A percentile compares a stretch with the other conserved stretches of the same genome.
Evolutionary conservation across 2,888 invertebrate genomes (phyloP).

Genomic region (Amphimallon solstitiale): DNA sequence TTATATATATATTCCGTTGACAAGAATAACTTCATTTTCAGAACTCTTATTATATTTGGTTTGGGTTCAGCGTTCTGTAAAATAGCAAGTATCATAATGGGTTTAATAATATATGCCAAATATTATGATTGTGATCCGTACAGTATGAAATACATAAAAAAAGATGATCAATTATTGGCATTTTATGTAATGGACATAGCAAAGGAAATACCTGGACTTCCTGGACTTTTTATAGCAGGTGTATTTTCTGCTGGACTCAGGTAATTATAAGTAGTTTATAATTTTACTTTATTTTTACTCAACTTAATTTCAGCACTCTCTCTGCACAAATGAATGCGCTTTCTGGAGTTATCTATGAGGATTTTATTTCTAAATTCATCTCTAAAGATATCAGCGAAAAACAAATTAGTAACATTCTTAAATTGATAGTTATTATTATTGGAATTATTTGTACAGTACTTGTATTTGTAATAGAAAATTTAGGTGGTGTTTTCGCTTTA

Average conservation of each 20-base stretch:
- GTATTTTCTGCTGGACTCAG: slow-evolving; percentile 76
- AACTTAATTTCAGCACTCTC: slow-evolving; percentile 32
- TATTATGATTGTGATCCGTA: slow-evolving; percentile 74
- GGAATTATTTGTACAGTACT: slow-evolving; percentile 81
- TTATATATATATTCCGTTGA: background rate
- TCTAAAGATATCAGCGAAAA: slow-evolving; percentile 65
- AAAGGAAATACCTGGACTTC: slow-evolving; percentile 71
- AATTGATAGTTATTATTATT: slow-evolving; percentile 61
- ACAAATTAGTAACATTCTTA: slow-evolving; percentile 69
- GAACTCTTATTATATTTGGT: slow-evolving; percentile 18
- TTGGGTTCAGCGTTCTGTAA: slow-evolving; percentile 27
- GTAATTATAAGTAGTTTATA: slow-evolving; percentile 52
- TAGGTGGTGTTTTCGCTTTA: slow-evolving; percentile 76
- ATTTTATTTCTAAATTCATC: slow-evolving; percentile 68
- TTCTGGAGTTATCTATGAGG: slow-evolving; percentile 70
- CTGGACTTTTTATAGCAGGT: slow-evolving; percentile 78
- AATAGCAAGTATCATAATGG: slow-evolving; percentile 66
- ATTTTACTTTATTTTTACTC: background rate
- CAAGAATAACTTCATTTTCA: background rate
- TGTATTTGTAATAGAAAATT: slow-evolving; percentile 70
- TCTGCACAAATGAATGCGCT: slow-evolving; percentile 64
- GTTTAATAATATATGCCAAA: slow-evolving; percentile 70
- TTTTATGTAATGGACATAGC: slow-evolving; percentile 76
- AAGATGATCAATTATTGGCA: slow-evolving; percentile 69
- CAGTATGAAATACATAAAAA: slow-evolving; percentile 65